These are phyloP conservation scores for Rhingia rostrata DNA, from an alignment of 2,888 invertebrate species.

Conservation along the genomic window DNA sequence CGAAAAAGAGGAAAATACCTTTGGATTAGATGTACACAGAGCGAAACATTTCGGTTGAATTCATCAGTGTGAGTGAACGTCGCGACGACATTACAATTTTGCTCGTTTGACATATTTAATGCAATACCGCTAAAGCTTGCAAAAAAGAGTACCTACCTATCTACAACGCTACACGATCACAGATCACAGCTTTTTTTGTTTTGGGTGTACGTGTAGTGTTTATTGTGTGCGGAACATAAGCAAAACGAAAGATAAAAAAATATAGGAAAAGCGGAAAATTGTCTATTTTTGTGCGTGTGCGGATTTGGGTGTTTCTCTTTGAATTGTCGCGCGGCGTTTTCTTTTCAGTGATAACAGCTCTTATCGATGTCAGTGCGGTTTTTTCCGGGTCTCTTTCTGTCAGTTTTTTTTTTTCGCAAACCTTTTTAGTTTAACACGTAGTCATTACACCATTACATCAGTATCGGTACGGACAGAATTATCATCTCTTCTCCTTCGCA, in stretches of 20 bases:
- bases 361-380: constrained; percentile 14
- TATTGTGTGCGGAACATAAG: constrained; percentile 27
- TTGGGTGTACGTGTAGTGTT: constrained; percentile 11
- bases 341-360: constrained; percentile 24
- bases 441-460: constrained; percentile 31
- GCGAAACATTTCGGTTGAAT: background rate
- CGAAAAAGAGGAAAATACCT: constrained; percentile 9
- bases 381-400: constrained; percentile 4
- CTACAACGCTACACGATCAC: constrained; percentile 49
- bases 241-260: constrained; percentile 1
- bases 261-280: constrained; percentile 35
- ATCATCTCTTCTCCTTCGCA: constrained; percentile 23
- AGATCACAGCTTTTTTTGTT: constrained; percentile 61
- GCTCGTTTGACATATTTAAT: constrained; percentile 45
- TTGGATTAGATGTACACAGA: constrained; percentile 36
- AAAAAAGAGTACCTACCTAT: constrained; percentile 43
- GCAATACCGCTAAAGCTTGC: constrained; percentile 61
- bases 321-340: constrained; percentile 18
- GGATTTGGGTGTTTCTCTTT: background rate
- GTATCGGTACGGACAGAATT: constrained; percentile 18
- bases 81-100: constrained; percentile 16
- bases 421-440: constrained; percentile 11
- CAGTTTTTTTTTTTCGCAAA: background rate
- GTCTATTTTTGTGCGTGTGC: constrained; percentile 34
- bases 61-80: constrained; percentile 2